Base-by-base conservation (phyloP, 2,888 invertebrate genomes). In the Tyria jacobaeae region DNA sequence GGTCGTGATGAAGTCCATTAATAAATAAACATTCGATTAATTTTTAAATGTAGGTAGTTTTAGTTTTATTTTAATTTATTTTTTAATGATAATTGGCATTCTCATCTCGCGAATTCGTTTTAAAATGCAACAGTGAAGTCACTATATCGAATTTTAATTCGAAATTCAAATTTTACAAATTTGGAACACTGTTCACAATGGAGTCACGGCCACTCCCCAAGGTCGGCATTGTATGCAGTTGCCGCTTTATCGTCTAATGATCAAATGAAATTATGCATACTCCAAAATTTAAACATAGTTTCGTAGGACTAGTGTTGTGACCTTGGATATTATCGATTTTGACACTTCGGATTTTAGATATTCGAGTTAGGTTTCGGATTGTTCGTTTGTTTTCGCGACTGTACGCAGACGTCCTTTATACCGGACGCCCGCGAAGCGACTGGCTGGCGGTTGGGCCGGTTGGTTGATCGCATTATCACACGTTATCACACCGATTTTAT, bases 181-280 rank as follows among this genome's bases (percentile, higher is more conserved):
- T 89, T 80, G 86, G 87, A 76, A 83, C 85, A 82, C 82, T 78
- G 79, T 66, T 73, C 63, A 78, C 70, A 81, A 81, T 79, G 78
- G 68, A 87, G 80, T 84, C 87, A 89, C 77, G 87, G 83, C 71
- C 84, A 75, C 79, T 73, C 76, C 69, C 75, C 87, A 90, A 91
- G 92, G 91, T 83, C 87, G 79, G 62, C 78, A 83, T 84, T 84
- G 85, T 85, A 83, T 86, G 86, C 87, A 86, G 73, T 84, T 78
- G 67, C 64, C 64, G 79, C 70, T 71, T 84, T 85, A 86, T 86
- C 84, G 78, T 69, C 69, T 78, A 83, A 84, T 85, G 80, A 89
- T 87, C 84, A 81, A 85, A 85, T 84, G 82, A 81, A 89, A 90
- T 89, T 89, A 89, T 89, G 87, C 87, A 89, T 84, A 84, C 85